Conservation (phyloP, 2,888 invertebrate genomes). For the Chouioia cunea region DNA sequence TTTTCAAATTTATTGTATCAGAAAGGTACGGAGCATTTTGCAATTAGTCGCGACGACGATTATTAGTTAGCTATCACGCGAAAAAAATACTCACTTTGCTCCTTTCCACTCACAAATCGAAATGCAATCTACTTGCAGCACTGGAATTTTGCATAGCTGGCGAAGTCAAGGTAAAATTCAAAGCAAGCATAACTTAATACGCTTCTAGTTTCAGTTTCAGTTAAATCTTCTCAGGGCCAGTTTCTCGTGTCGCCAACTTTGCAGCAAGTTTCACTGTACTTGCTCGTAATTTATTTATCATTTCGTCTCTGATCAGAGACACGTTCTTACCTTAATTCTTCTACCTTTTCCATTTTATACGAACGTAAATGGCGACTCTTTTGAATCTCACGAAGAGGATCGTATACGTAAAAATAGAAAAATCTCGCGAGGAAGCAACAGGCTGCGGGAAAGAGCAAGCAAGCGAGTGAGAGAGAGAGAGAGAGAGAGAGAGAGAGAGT, state of each 20-base stretch:
- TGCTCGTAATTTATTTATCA: background rate
- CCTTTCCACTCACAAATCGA: no score
- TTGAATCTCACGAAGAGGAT: conserved; percentile 3
- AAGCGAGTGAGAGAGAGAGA: no score
- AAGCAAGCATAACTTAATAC: no score
- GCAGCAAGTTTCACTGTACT: background rate
- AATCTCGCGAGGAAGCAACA: conserved; percentile 18
- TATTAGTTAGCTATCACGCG: no score
- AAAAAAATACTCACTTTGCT: no score
- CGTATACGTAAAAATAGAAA: background rate
- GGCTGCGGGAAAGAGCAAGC: conserved; percentile 23
- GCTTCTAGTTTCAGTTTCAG: no score
- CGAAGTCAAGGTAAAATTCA: no score
- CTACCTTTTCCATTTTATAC: no score
- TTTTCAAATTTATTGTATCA: conserved; percentile 22
- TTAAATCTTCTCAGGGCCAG: no score
- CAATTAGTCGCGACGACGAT: conserved; percentile 2
- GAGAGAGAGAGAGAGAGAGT: no score
- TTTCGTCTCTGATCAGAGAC: background rate
- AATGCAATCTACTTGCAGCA: no score
- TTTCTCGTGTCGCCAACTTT: background rate
- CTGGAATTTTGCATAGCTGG: no score
- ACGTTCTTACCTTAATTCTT: background rate
- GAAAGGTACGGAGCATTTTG: conserved; percentile 8
- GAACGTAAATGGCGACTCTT: conserved; percentile 1